Base-by-base conservation (phyloP, 2,888 invertebrate species). In the Norana najaformis region DNA sequence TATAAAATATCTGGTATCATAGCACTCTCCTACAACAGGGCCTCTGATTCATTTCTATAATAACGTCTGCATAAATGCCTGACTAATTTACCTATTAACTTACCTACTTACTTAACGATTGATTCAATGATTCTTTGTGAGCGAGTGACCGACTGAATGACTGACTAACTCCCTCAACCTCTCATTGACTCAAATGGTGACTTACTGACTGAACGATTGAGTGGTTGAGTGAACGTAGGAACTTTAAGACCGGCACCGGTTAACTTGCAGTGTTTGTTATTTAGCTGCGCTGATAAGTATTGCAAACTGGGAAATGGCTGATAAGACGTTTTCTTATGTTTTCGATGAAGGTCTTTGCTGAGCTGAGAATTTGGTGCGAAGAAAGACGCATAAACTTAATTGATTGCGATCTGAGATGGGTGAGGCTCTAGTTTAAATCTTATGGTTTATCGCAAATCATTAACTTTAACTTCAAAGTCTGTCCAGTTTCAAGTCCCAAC, bases 331-430 rank as follows among this genome's bases (percentile, higher is more conserved):
- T 47, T 47, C 20, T 47, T 23, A 36, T 35, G 16, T 83, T 89
- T 47, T 90, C 41, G 34, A 88, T 91, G 36, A 90, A 93, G 92
- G 93, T 93, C n/a, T 93, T 93, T 91, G 93, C 93, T 69, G 93
- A 92, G 39, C 90, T 93, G 82, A 88, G 93, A 35, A 91, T 90
- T 39, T 93, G 93, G 93, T 93, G 93, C 91, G 92, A 92, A 90
- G 83, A 91, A 47, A 83, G 91, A 83, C 89, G 91, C 85, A 91
- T 93, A 23, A 91, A 92, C 41, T 91, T 93, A 23, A 91, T 93
- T 23, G 93, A 93, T 38, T 93, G 93, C 90, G 93, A 93, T 89
- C 90, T 93, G n/a, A 90, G 93, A 92, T 93, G 93, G 93, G 93
- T 92, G 88, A 90, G 20, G 47, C 8, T 8, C 47, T 23, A 3